Evolutionary conservation across 2,888 invertebrate genomes (phyloP).

Genomic region (Drosophila putrida): DNA sequence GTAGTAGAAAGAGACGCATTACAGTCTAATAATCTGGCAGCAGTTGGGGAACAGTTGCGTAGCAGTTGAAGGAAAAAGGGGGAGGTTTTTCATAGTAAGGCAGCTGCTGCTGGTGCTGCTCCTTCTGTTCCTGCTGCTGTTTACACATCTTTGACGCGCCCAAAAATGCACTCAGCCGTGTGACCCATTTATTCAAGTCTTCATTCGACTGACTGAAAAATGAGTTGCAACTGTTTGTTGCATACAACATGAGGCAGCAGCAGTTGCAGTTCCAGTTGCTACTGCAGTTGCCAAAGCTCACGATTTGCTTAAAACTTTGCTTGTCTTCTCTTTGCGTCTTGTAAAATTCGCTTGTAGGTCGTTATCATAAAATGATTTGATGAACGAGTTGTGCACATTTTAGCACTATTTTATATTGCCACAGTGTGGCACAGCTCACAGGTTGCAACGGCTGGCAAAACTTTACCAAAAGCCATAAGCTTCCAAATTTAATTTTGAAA

Average conservation of each 20-base stretch:
- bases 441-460: slow-evolving; percentile 15
- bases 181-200: slow-evolving; percentile 72
- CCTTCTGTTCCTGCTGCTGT: slow-evolving; percentile 39
- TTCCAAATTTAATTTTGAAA: slow-evolving; percentile 39
- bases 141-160: slow-evolving; percentile 70
- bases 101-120: slow-evolving; percentile 18
- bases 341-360: slow-evolving; percentile 36
- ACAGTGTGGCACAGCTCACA: slow-evolving; percentile 10
- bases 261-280: slow-evolving; percentile 6
- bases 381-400: slow-evolving; percentile 63
- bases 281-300: slow-evolving; percentile 13
- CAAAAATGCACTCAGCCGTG: slow-evolving; percentile 78
- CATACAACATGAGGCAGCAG: slow-evolving; percentile 51
- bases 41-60: slow-evolving; percentile 6
- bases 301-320: slow-evolving; percentile 9
- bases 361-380: slow-evolving; percentile 77
- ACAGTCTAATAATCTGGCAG: slow-evolving; percentile 38
- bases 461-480: slow-evolving; percentile 39
- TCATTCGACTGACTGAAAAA: slow-evolving; percentile 36
- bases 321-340: neutral
- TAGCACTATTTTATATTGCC: slow-evolving; percentile 52
- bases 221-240: slow-evolving; percentile 51
- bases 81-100: slow-evolving; percentile 2
- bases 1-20: slow-evolving; percentile 30
- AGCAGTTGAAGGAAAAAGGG: neutral